Percentiles rank a stretch among this genome's conserved stretches.
These are phyloP conservation scores for Epinephelus coioides DNA, from an alignment of 2,797 vertebrate genomes.

Conservation along the genomic window DNA sequence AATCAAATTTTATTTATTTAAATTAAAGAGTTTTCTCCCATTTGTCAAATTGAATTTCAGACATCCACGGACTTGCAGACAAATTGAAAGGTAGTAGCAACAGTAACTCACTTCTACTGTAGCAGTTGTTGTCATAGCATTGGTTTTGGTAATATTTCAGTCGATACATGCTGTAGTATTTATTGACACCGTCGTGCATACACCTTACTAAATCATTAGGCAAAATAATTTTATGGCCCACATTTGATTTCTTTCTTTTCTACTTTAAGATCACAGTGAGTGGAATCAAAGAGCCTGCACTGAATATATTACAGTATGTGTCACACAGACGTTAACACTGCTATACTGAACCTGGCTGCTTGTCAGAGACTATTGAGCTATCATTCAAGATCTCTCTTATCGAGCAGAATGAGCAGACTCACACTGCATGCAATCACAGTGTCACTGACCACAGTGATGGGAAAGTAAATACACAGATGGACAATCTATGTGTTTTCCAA, in stretches of 20 bases:
- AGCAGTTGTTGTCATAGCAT: no score
- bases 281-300: conserved; percentile 2
- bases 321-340: conserved; percentile 12
- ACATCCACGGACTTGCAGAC: no score
- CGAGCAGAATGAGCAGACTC: conserved; percentile 7
- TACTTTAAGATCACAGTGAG: conserved; percentile 1
- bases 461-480: conserved; percentile 49
- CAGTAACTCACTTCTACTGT: no score
- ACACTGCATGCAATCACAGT: conserved; percentile 29
- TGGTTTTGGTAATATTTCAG: no score
- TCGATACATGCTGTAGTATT: no score
- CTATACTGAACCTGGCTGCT: conserved; percentile 17
- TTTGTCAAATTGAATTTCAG: no score
- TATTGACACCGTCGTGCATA: background rate
- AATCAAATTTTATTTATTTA: no score
- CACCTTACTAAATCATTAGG: background rate
- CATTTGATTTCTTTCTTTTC: background rate
- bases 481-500: conserved; percentile 35
- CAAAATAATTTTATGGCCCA: background rate
- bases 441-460: conserved; percentile 42
- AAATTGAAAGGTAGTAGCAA: no score
- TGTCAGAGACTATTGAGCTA: conserved; percentile 33
- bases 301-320: conserved; percentile 7
- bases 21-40: no score
- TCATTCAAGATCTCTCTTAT: conserved; percentile 23